Evolutionary conservation across 2,888 invertebrate genomes (phyloP).

Genomic region (Leptinotarsa rubiginosa): DNA sequence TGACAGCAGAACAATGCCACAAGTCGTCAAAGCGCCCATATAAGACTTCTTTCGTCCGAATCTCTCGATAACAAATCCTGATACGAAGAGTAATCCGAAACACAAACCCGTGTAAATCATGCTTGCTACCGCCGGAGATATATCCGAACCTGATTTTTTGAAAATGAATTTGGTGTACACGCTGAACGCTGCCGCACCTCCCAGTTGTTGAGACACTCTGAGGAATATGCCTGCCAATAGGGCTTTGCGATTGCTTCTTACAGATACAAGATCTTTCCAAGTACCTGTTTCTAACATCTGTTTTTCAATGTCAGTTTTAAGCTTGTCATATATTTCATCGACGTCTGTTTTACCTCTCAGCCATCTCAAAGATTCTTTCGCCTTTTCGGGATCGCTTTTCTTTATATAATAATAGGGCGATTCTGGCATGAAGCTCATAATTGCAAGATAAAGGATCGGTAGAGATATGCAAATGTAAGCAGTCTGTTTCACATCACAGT

Average conservation of each 20-base stretch:
- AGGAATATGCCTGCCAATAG: constrained; percentile 54
- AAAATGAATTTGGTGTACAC: constrained; percentile 33
- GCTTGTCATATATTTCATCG: constrained; percentile 23
- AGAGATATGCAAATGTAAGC: constrained; percentile 67
- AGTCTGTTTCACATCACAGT: constrained; percentile 68
- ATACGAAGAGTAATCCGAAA: constrained; percentile 28
- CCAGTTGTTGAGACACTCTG: constrained; percentile 56
- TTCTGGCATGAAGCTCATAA: constrained; percentile 74
- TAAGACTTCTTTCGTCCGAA: constrained; percentile 41
- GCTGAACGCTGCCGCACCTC: constrained; percentile 43
- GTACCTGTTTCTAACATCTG: constrained; percentile 54
- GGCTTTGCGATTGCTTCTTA: constrained; percentile 55
- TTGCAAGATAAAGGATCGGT: constrained; percentile 66
- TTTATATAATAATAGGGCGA: constrained; percentile 56
- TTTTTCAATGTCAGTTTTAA: constrained; percentile 12
- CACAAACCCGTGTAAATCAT: constrained; percentile 37
- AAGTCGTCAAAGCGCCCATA: constrained; percentile 36
- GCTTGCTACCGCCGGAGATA: constrained; percentile 41
- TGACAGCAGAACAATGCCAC: constrained; percentile 30
- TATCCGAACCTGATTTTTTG: constrained; percentile 54
- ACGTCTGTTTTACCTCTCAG: constrained; percentile 47
- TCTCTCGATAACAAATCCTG: constrained; percentile 35
- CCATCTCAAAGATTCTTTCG: constrained; percentile 50
- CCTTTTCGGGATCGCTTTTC: constrained; percentile 51
- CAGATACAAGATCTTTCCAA: constrained; percentile 57